phyloP scores from a whole-genome alignment of 2,797 vertebrate species.

The Tokudaia tokunoshimensis region DNA sequence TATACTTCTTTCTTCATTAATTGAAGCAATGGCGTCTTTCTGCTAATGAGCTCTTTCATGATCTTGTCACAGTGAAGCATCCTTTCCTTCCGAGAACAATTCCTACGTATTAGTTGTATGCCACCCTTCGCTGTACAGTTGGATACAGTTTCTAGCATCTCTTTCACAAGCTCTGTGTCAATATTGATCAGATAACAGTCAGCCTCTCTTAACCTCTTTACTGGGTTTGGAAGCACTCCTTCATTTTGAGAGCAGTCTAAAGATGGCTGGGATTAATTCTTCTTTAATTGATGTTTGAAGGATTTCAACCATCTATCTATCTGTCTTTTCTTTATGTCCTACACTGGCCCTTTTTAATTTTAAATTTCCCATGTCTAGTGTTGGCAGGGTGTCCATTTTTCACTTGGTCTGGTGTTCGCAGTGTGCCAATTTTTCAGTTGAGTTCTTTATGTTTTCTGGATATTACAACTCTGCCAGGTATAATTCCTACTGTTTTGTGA shows the following conservation, averaged over 20 bases:
- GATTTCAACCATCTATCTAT: not conserved
- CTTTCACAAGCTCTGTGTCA: not conserved
- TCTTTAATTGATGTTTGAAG: not conserved
- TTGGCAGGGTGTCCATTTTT: not conserved
- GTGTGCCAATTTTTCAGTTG: not conserved
- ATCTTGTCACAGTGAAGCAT: not conserved
- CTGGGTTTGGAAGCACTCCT: not conserved
- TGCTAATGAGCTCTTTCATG: not conserved
- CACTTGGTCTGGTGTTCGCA: not conserved
- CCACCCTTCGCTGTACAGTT: not conserved
- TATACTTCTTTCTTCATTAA: not conserved
- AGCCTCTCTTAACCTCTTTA: not conserved
- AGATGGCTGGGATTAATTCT: not conserved
- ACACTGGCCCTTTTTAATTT: not conserved
- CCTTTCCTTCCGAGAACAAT: conserved; percentile 12
- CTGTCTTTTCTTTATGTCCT: not conserved
- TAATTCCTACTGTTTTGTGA: not conserved
- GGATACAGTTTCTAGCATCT: conserved; percentile 4
- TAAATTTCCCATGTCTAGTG: not conserved
- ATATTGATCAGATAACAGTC: not conserved
- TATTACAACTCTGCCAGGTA: not conserved
- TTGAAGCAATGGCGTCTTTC: not conserved
- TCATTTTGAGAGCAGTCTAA: not conserved
- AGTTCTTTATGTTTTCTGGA: not conserved
- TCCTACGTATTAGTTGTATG: not conserved